Conservation (phyloP, 2,888 invertebrate genomes). For the Leptopterna dolabrata region DNA sequence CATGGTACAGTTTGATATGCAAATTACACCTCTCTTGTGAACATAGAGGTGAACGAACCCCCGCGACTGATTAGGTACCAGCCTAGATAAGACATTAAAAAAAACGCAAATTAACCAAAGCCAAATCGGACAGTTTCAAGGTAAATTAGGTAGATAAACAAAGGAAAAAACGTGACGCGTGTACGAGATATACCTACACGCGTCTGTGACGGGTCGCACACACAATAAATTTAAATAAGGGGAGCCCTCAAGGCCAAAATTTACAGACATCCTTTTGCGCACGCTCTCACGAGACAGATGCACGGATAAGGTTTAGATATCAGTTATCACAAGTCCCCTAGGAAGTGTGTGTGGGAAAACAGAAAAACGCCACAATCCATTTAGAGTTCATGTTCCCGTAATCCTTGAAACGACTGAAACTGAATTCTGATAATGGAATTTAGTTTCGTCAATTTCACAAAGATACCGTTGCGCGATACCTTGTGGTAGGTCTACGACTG, state of each 20-base stretch:
- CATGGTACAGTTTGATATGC: neutral
- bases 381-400: too few relatives aligned
- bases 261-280: neutral
- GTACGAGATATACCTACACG: neutral
- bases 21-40: neutral
- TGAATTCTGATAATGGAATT: too few relatives aligned
- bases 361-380: too few relatives aligned
- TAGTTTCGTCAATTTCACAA: neutral
- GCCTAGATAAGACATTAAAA: neutral
- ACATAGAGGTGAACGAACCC: neutral
- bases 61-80: neutral
- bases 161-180: neutral
- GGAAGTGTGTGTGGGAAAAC: too few relatives aligned
- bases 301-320: neutral
- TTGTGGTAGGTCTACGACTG: neutral
- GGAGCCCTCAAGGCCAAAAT: neutral
- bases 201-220: neutral
- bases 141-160: neutral
- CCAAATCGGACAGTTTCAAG: neutral
- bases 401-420: too few relatives aligned
- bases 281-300: neutral
- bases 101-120: neutral
- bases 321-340: too few relatives aligned
- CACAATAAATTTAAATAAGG: neutral
- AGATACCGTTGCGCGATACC: neutral